These are phyloP conservation scores for Agriopis aurantiaria DNA, from an alignment of 2,888 invertebrate species.

Conservation along the genomic window DNA sequence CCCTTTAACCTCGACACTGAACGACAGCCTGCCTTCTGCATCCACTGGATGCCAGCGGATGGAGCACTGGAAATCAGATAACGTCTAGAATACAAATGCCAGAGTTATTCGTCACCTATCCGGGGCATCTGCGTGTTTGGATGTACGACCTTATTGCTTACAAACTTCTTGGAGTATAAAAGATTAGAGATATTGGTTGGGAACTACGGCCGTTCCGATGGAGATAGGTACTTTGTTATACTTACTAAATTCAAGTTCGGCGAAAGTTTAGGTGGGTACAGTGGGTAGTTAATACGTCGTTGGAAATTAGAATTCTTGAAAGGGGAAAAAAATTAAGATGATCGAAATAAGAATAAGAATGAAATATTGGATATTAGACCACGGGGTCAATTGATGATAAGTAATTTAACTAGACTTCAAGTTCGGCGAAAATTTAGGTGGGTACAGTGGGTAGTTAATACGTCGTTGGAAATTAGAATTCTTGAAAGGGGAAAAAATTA, in stretches of 20 bases:
- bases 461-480: no score
- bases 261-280: not conserved
- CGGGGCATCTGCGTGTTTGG: constrained; percentile 57
- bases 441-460: no score
- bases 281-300: not conserved
- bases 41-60: no score
- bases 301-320: not conserved
- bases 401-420: no score
- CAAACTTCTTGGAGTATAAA: constrained; percentile 51
- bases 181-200: constrained; percentile 41
- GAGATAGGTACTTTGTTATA: constrained; percentile 18
- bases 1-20: no score
- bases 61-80: not conserved
- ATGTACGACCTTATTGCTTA: constrained; percentile 56
- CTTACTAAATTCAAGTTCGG: constrained; percentile 10
- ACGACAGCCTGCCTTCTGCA: no score
- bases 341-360: no score
- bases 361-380: no score
- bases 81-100: constrained; percentile 34
- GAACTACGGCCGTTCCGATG: constrained; percentile 4
- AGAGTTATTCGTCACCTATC: constrained; percentile 64
- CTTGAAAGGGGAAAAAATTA: no score
- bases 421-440: no score
- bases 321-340: no score
- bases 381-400: no score